Percentiles rank a stretch among this genome's conserved stretches.
phyloP scores from a whole-genome alignment of 2,797 vertebrate species.

The Falco columbarius region DNA sequence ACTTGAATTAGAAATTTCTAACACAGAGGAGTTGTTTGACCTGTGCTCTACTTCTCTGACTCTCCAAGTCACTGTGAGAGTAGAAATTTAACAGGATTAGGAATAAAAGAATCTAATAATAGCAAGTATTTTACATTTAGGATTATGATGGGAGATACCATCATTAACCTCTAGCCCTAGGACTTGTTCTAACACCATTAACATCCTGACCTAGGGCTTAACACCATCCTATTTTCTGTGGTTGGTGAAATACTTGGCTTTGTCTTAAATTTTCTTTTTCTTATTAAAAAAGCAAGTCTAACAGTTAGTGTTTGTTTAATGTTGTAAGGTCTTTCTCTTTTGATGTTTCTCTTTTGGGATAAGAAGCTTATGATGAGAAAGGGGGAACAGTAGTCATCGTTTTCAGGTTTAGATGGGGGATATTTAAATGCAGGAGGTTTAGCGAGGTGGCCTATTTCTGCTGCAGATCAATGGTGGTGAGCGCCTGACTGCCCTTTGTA shows the following conservation, averaged over 20 bases:
- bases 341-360: conserved; percentile 50
- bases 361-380: conserved; percentile 56
- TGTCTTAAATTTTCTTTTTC: conserved; percentile 45
- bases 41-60: conserved; percentile 62
- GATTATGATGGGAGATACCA: conserved; percentile 70
- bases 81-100: conserved; percentile 75
- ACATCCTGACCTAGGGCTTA: conserved; percentile 64
- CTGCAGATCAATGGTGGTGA: conserved; percentile 30
- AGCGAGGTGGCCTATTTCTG: conserved; percentile 53
- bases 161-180: conserved; percentile 73
- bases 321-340: conserved; percentile 55
- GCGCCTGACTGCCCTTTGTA: conserved; percentile 8
- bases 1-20: conserved; percentile 64
- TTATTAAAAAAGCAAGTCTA: background rate
- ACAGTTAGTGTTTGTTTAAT: conserved; percentile 63
- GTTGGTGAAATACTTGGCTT: conserved; percentile 50
- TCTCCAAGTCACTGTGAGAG: conserved; percentile 66
- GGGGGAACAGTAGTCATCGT: background rate
- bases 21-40: conserved; percentile 52
- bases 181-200: conserved; percentile 69
- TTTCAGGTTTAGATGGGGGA: conserved; percentile 33
- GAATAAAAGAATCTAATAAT: conserved; percentile 77
- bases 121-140: conserved; percentile 75
- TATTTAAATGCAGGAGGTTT: conserved; percentile 41
- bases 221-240: conserved; percentile 43